Evolutionary conservation across 2,888 invertebrate species (phyloP), one percentile per base, ranked within the genome.

Genomic region (Tipula helvola): DNA sequence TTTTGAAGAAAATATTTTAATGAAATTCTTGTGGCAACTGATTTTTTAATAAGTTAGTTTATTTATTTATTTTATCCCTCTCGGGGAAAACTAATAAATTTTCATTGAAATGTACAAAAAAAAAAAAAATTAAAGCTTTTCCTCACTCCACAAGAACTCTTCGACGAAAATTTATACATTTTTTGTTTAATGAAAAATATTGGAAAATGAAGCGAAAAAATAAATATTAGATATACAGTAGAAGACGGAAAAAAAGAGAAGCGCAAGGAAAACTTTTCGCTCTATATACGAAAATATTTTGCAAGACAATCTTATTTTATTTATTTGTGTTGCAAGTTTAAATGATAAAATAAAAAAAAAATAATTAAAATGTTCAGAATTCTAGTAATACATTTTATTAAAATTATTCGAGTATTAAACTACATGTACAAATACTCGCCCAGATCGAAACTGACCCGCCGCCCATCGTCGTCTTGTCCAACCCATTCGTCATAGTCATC

Each of bases 1-100:
- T 52, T 52, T n/a, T 52, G n/a, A 71, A 18, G 8, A 71, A 71
- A 71, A 71, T 71, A 71, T 71, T 71, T 71, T 71, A 71, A 71
- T 71, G 71, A 71, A 71, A 71, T 71, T 71, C 71, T 71, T 71
- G 71, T 12, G 71, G 71, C 71, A 71, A 71, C 71, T 71, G 71
- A 71, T 71, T 71, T 71, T 71, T 71, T 71, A 71, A 71, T 71
- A 71, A 71, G 71, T 71, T 71, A 71, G 71, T 71, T 71, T 71
- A 71, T 71, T 71, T 71, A 71, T 71, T 71, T 71, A 52, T 52
- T 52, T 52, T 52, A 71, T 71, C 71, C 71, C 71, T 28, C 71
- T 71, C 71, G 71, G 28, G 18, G 71, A 28, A 71, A 71, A 71
- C 71, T 71, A 71, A 71, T 71, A 71, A 71, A 71, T 71, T 71